phyloP scores from a whole-genome alignment of 2,888 invertebrate genomes.

The Tridacna crocea region DNA sequence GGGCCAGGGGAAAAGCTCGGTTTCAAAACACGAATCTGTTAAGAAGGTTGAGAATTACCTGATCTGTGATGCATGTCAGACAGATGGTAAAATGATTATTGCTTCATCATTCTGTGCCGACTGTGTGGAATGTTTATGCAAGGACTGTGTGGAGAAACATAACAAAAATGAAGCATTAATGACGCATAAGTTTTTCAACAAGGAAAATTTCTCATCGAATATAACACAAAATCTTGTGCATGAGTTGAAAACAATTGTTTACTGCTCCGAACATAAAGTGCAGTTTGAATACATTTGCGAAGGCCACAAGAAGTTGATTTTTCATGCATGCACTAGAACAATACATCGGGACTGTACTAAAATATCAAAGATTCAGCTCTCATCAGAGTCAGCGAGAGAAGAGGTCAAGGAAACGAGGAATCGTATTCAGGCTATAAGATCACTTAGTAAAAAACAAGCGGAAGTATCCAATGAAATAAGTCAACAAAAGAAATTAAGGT shows the following conservation, averaged over 20 bases:
- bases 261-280: background rate
- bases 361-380: too few species aligned
- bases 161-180: background rate
- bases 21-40: too few species aligned
- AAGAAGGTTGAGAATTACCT: too few species aligned
- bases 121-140: background rate
- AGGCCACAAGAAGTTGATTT: background rate
- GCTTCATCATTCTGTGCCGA: background rate
- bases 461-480: too few species aligned
- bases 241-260: background rate
- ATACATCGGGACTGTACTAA: too few species aligned
- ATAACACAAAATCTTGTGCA: background rate
- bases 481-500: too few species aligned
- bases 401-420: too few species aligned
- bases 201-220: background rate
- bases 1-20: too few species aligned
- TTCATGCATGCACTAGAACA: too few species aligned
- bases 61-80: background rate
- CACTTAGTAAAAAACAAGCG: too few species aligned
- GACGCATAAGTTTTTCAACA: background rate
- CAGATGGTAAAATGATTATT: background rate
- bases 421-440: too few species aligned
- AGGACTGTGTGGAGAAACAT: background rate
- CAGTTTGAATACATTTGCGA: background rate
- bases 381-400: too few species aligned